Percentiles rank a stretch among this genome's conserved stretches.
Conservation (phyloP, 2,113 vertebrate genomes). For the Sakesphorus luctuosus region DNA sequence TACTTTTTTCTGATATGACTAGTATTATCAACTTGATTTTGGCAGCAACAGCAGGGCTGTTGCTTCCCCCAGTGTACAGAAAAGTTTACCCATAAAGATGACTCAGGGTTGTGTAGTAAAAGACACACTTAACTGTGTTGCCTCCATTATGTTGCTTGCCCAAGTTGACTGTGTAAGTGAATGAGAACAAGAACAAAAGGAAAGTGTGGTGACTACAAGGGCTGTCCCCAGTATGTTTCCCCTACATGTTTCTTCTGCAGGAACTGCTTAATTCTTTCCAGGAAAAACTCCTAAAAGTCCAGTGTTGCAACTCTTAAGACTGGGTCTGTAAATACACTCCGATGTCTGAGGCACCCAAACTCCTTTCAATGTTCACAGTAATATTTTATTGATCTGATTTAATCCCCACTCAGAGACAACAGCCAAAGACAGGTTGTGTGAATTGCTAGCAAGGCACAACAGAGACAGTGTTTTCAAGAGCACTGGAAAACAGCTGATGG, state of each 20-base stretch:
- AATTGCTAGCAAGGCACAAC: not conserved
- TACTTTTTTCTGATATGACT: not conserved
- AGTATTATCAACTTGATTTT: not conserved
- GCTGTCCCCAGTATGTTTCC: not conserved
- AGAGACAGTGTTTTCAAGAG: not conserved
- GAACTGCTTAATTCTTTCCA: not conserved
- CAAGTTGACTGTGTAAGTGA: not conserved
- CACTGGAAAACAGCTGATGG: not conserved
- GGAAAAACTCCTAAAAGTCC: not conserved
- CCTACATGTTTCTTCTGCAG: not conserved
- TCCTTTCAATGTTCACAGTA: not conserved
- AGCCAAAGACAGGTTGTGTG: not conserved
- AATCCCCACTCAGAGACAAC: not conserved
- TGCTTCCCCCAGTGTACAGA: not conserved
- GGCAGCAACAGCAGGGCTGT: not conserved
- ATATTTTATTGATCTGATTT: not conserved
- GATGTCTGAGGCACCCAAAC: not conserved
- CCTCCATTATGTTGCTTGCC: not conserved
- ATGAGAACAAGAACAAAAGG: not conserved
- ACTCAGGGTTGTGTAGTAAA: not conserved
- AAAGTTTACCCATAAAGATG: not conserved
- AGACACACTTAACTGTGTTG: not conserved
- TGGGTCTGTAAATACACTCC: not conserved
- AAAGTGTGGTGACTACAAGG: accelerated
- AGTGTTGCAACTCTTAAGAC: not conserved